These are phyloP conservation scores for Thereuonema tuberculata DNA, from an alignment of 1,140 invertebrate genomes.

Conservation along the genomic window DNA sequence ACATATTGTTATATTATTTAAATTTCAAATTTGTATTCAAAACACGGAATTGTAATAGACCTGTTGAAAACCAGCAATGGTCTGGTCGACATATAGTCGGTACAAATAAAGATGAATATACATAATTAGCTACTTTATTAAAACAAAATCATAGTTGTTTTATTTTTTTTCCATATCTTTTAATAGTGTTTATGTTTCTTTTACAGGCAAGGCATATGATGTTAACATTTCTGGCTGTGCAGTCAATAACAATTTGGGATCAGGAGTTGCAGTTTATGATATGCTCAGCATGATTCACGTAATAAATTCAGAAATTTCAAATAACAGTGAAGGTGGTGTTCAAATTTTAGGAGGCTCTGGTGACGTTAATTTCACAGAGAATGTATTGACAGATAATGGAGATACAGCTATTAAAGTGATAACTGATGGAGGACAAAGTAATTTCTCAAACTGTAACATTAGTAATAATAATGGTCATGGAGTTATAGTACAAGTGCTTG, in stretches of 20 bases:
- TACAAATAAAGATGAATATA: too few species aligned
- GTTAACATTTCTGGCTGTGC: slow-evolving; percentile 70
- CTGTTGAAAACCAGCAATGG: too few species aligned
- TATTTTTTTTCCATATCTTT: too few species aligned
- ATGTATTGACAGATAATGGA: slow-evolving; percentile 74
- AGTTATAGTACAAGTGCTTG: slow-evolving; percentile 73
- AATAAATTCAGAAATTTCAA: slow-evolving; percentile 60
- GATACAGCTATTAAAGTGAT: slow-evolving; percentile 69
- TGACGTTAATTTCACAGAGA: slow-evolving; percentile 80
- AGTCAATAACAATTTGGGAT: slow-evolving; percentile 77
- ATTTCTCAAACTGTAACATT: slow-evolving; percentile 67
- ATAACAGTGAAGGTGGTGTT: slow-evolving; percentile 75
- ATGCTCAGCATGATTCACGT: slow-evolving; percentile 63
- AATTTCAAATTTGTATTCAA: too few species aligned
- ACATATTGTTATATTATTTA: too few species aligned
- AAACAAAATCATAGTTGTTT: too few species aligned
- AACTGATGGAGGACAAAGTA: slow-evolving; percentile 73
- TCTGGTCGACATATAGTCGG: too few species aligned
- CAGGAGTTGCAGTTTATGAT: slow-evolving; percentile 76
- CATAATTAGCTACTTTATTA: too few species aligned
- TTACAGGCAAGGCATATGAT: slow-evolving; percentile 63
- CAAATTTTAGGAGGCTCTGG: slow-evolving; percentile 71
- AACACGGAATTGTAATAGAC: too few species aligned
- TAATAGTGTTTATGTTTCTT: neutral
- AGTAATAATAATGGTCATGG: slow-evolving; percentile 58